Evolutionary conservation across 2,888 invertebrate genomes (phyloP).

Genomic region (Tenthredo amoena): DNA sequence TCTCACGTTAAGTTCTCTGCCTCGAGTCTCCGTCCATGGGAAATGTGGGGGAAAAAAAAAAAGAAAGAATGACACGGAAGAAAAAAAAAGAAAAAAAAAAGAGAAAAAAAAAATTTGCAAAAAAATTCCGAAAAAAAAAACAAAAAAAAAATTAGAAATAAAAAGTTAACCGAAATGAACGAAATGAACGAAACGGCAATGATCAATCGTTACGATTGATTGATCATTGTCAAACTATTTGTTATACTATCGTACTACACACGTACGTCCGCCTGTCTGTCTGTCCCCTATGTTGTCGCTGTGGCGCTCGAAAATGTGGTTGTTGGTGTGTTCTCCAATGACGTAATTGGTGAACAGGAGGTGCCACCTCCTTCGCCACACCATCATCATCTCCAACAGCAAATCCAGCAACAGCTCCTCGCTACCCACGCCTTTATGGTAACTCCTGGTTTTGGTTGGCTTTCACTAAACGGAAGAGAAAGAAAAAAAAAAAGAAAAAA

Average conservation of each 20-base stretch:
- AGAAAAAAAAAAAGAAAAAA: slow-evolving; percentile 48
- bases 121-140: not conserved
- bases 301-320: slow-evolving; percentile 78
- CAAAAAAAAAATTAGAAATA: not conserved
- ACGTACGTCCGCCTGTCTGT: slow-evolving; percentile 78
- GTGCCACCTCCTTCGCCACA: slow-evolving; percentile 76
- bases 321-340: slow-evolving; percentile 78
- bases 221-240: slow-evolving; percentile 8
- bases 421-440: slow-evolving; percentile 79
- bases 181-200: not conserved
- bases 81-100: not conserved
- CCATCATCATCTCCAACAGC: slow-evolving; percentile 78
- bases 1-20: not conserved
- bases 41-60: too few relatives aligned
- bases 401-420: slow-evolving; percentile 79
- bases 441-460: slow-evolving; percentile 79
- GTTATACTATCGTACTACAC: slow-evolving; percentile 59
- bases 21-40: not conserved
- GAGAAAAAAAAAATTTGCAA: not conserved
- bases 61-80: too few relatives aligned
- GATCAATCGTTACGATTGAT: not conserved
- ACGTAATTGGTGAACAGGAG: slow-evolving; percentile 74
- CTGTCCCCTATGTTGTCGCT: slow-evolving; percentile 78
- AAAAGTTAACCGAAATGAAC: not conserved
- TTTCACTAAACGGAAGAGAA: slow-evolving; percentile 73